Percentiles rank a stretch among this genome's conserved stretches.
phyloP scores from a whole-genome alignment of 2,797 vertebrate genomes.

The Phyllotis vaccarum region DNA sequence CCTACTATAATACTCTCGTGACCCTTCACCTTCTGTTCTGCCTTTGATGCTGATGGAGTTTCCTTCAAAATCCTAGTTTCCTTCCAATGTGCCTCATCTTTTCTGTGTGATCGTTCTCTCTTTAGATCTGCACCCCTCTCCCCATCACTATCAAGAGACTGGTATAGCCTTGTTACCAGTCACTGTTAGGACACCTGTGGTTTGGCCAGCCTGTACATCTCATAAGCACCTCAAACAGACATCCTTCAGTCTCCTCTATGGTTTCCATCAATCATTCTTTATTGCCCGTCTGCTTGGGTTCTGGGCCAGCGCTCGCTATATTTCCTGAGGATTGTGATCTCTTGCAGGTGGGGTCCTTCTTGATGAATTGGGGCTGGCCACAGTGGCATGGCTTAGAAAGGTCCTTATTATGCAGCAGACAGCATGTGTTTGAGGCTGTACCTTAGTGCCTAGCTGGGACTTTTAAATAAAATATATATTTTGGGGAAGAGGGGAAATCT shows the following conservation, averaged over 20 bases:
- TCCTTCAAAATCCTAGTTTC: not conserved
- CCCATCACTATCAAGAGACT: not conserved
- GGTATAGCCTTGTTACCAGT: not conserved
- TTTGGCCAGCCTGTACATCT: not conserved
- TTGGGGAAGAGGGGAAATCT: not conserved
- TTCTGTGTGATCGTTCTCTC: not conserved
- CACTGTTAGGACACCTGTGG: too few species aligned
- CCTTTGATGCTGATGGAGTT: not conserved
- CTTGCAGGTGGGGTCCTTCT: not conserved
- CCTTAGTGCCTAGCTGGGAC: not conserved
- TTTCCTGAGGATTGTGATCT: not conserved
- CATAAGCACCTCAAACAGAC: not conserved
- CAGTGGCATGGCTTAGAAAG: not conserved
- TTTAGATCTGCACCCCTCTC: not conserved
- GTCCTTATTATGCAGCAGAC: not conserved
- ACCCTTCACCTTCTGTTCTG: not conserved
- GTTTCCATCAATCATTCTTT: not conserved
- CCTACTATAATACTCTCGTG: not conserved
- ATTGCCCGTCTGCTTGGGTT: not conserved
- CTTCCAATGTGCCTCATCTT: not conserved
- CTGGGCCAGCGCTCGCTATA: not conserved
- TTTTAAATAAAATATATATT: not conserved
- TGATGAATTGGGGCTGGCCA: not conserved
- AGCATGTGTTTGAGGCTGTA: not conserved
- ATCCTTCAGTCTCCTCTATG: not conserved